These are phyloP conservation scores for Ochotona princeps DNA, from an alignment of 2,113 vertebrate genomes.

Conservation along the genomic window DNA sequence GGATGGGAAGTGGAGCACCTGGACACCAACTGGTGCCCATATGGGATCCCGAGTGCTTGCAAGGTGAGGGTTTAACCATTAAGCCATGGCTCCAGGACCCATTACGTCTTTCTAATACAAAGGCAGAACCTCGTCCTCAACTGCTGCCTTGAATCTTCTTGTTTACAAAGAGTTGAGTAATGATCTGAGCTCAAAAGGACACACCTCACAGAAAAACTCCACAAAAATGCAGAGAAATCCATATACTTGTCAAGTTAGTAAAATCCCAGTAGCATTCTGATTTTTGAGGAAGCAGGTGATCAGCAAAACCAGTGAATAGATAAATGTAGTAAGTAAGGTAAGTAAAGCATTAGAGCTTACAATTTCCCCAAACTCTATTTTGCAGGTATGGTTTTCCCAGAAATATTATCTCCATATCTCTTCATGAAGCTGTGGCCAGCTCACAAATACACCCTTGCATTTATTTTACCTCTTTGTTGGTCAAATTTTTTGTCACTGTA, in stretches of 20 bases:
- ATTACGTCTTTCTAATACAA: neutral
- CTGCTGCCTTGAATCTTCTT: neutral
- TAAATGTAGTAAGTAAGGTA: neutral
- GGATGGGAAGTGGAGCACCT: no score
- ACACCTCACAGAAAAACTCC: slow-evolving; percentile 5
- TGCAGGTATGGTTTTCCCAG: neutral
- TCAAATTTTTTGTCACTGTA: no score
- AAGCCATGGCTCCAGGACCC: no score
- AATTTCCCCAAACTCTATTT: neutral
- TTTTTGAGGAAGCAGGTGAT: neutral
- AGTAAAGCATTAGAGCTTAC: neutral
- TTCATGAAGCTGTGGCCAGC: neutral
- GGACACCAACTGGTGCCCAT: no score
- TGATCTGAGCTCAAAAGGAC: neutral
- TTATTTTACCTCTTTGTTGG: neutral
- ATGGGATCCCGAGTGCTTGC: no score
- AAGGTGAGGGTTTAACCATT: no score
- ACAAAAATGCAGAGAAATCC: neutral
- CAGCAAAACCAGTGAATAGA: neutral
- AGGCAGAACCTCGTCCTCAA: neutral
- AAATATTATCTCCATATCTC: neutral
- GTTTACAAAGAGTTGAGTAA: neutral
- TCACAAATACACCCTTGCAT: neutral
- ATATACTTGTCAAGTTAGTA: neutral
- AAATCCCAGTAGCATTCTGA: neutral